Conservation (phyloP, 2,113 vertebrate genomes). For the Alligator sinensis region DNA sequence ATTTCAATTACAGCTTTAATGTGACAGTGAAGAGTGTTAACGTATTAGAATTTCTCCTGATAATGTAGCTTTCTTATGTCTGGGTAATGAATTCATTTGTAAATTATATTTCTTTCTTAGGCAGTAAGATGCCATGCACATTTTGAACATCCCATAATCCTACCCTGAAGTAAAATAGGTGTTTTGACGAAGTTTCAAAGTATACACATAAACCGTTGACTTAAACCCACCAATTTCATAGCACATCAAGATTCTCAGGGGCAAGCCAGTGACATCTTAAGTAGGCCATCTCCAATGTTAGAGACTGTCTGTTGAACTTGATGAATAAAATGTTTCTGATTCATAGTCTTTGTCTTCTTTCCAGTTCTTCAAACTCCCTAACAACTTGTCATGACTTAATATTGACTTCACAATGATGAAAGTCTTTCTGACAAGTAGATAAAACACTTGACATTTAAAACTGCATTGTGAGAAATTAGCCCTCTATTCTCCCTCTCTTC, state of each 20-base stretch:
- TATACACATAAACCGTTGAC: not conserved
- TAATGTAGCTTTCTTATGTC: not conserved
- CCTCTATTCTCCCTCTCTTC: not conserved
- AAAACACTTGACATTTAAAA: constrained; percentile 36
- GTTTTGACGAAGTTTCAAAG: constrained; percentile 25
- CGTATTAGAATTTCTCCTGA: not conserved
- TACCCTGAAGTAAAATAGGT: not conserved
- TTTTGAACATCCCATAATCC: not conserved
- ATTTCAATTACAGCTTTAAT: not conserved
- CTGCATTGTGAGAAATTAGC: not conserved
- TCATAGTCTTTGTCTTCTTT: constrained; percentile 20
- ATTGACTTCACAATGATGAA: constrained; percentile 22
- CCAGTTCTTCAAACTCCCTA: not conserved
- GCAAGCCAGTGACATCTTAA: not conserved
- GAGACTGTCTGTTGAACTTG: not conserved
- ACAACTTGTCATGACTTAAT: constrained; percentile 52
- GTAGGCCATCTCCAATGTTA: not conserved
- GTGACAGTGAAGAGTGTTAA: not conserved
- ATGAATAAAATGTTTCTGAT: not conserved
- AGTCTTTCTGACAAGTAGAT: constrained; percentile 43
- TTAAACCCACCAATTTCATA: not conserved
- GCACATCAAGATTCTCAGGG: not conserved
- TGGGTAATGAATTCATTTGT: not conserved
- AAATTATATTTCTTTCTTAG: not conserved
- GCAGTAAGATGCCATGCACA: not conserved